phyloP scores from a whole-genome alignment of 2,113 vertebrate species.

The Oryzias melastigma region DNA sequence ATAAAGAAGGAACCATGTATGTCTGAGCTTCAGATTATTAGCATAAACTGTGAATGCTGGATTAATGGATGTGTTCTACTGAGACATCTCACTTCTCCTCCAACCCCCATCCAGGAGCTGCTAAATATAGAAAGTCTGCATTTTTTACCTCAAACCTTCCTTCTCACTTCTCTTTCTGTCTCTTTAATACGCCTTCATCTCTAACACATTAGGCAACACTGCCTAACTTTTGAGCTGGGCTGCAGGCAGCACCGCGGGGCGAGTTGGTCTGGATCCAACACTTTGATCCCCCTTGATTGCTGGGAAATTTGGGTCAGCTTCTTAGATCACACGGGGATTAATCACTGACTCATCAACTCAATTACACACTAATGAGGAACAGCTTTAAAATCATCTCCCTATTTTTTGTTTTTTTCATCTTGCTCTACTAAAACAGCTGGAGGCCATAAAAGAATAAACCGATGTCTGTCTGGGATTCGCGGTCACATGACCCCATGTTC shows the following conservation, averaged over 20 bases:
- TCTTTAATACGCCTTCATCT: constrained; percentile 14
- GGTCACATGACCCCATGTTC: too few species aligned
- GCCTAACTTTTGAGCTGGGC: constrained; percentile 8
- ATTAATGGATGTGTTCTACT: constrained; percentile 31
- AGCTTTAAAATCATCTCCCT: neutral
- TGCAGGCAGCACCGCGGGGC: constrained; percentile 12
- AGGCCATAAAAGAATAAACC: neutral
- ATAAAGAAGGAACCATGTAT: neutral
- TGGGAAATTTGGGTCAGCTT: constrained; percentile 17
- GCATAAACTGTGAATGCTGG: constrained; percentile 1
- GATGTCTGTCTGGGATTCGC: too few species aligned
- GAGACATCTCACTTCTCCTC: constrained; percentile 23
- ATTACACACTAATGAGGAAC: neutral
- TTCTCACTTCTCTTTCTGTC: constrained; percentile 26
- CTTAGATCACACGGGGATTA: constrained; percentile 12
- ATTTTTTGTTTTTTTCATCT: neutral
- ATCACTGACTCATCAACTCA: constrained; percentile 10
- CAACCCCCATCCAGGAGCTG: constrained; percentile 39
- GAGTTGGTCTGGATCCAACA: constrained; percentile 7
- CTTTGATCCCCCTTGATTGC: constrained; percentile 22
- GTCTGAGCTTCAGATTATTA: neutral
- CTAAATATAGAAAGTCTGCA: constrained; percentile 65
- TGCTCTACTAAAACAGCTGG: neutral
- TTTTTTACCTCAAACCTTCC: constrained; percentile 51
- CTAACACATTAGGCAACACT: constrained; percentile 9